A percentile compares a stretch with the other conserved stretches of the same genome.
These are phyloP conservation scores for Drosophila bocqueti DNA, from an alignment of 1,140 invertebrate genomes.

Conservation along the genomic window DNA sequence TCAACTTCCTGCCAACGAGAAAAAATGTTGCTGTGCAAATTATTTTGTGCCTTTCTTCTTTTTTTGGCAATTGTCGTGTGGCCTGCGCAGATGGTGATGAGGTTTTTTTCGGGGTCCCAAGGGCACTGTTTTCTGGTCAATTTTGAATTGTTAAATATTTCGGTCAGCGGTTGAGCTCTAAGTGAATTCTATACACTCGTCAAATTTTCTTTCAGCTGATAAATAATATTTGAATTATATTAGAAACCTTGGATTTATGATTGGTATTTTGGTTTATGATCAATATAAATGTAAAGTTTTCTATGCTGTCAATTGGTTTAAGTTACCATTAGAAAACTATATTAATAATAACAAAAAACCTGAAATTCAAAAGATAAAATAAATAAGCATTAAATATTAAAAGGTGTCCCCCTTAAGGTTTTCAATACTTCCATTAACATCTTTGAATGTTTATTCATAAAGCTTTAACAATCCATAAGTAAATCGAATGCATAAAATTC, in stretches of 20 bases:
- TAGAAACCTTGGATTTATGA: neutral
- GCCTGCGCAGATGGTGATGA: constrained; percentile 11
- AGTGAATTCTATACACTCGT: neutral
- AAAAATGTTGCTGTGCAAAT: constrained; percentile 37
- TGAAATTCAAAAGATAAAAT: neutral
- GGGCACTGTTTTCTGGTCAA: constrained; percentile 23
- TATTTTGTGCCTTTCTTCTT: constrained; percentile 32
- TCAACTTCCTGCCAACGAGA: constrained; percentile 24
- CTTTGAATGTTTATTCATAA: neutral
- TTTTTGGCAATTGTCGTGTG: constrained; percentile 36
- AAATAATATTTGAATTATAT: neutral
- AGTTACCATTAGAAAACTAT: neutral
- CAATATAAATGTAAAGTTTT: neutral
- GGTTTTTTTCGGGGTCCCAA: constrained; percentile 1
- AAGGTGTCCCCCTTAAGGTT: neutral
- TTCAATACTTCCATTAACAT: neutral
- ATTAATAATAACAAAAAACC: neutral
- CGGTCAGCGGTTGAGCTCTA: neutral
- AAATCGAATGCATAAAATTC: neutral
- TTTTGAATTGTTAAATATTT: constrained; percentile 13
- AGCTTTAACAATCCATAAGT: neutral
- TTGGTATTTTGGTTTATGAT: no score
- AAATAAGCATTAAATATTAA: neutral
- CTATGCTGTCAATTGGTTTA: no score
- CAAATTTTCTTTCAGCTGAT: neutral